Conservation (phyloP, 1,140 invertebrate species). For the Vanessa tameamea region DNA sequence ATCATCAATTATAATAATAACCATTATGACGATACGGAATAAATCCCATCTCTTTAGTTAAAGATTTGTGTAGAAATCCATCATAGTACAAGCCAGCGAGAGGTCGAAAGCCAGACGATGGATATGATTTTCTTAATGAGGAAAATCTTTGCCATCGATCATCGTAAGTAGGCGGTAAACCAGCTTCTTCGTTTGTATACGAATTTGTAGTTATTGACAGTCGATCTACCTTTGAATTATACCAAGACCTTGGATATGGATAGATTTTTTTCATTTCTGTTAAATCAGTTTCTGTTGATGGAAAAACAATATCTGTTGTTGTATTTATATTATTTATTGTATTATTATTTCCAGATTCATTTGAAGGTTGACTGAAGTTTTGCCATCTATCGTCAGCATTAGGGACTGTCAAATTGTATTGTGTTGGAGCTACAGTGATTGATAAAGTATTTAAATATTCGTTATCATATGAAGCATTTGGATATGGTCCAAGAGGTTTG, state of each 20-base stretch:
- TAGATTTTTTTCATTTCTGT: conserved; percentile 18
- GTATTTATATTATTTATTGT: conserved; percentile 12
- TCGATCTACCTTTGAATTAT: conserved; percentile 53
- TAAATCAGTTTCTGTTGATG: conserved; percentile 17
- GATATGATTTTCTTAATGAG: conserved; percentile 46
- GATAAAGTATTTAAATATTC: conserved; percentile 42
- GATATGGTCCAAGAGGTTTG: conserved; percentile 40
- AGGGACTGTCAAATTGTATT: conserved; percentile 42
- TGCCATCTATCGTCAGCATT: conserved; percentile 48
- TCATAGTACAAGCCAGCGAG: conserved; percentile 73
- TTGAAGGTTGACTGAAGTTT: conserved; percentile 44
- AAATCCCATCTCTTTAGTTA: conserved; percentile 27
- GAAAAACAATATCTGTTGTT: conserved; percentile 10
- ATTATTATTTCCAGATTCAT: conserved; percentile 18
- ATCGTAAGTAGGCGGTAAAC: conserved; percentile 43
- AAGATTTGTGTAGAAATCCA: conserved; percentile 62
- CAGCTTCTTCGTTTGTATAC: conserved; percentile 53
- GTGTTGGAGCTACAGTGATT: conserved; percentile 39
- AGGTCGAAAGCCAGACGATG: conserved; percentile 61
- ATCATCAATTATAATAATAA: conserved; percentile 15
- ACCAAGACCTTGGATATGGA: conserved; percentile 45
- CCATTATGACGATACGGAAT: conserved; percentile 12
- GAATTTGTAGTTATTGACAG: conserved; percentile 62
- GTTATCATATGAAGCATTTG: conserved; percentile 51
- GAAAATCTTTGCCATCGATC: conserved; percentile 60